Evolutionary conservation across 1,140 invertebrate genomes (phyloP).

Genomic region (Aphelenchoides besseyi): DNA sequence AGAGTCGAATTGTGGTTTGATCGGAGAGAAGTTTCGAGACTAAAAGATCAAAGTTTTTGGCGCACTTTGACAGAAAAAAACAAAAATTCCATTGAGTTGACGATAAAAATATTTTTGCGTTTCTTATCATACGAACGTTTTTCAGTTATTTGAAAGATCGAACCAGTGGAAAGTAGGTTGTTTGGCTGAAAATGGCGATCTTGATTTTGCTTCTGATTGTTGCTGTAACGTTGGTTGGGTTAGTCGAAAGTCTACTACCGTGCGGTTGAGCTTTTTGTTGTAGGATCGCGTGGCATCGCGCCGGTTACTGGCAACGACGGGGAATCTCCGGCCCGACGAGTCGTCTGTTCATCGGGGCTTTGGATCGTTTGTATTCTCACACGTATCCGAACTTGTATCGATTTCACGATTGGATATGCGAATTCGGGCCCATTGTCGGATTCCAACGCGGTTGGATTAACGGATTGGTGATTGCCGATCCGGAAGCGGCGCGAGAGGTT

Average conservation of each 20-base stretch:
- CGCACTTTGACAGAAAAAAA: no score
- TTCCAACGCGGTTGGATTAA: slow-evolving; percentile 54
- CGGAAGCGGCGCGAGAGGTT: slow-evolving; percentile 63
- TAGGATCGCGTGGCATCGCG: slow-evolving; percentile 16
- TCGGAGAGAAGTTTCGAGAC: no score
- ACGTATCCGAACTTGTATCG: slow-evolving; percentile 34
- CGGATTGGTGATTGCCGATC: slow-evolving; percentile 64
- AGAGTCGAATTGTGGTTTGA: no score
- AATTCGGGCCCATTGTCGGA: slow-evolving; percentile 64
- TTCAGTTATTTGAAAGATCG: no score
- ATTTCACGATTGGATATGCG: slow-evolving; percentile 61
- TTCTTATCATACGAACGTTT: no score
- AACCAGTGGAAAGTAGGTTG: no score
- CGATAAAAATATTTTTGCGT: no score
- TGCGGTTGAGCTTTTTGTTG: no score
- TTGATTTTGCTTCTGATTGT: neutral
- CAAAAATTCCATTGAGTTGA: no score
- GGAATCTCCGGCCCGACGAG: slow-evolving; percentile 29
- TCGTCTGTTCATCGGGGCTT: slow-evolving; percentile 21
- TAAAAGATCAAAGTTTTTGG: no score
- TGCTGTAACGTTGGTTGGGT: neutral
- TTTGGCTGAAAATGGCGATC: no score
- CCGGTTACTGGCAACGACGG: slow-evolving; percentile 24
- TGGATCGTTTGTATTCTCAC: neutral
- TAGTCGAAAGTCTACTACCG: no score